Conservation (phyloP, 2,888 invertebrate genomes). For the Salpingus planirostris region DNA sequence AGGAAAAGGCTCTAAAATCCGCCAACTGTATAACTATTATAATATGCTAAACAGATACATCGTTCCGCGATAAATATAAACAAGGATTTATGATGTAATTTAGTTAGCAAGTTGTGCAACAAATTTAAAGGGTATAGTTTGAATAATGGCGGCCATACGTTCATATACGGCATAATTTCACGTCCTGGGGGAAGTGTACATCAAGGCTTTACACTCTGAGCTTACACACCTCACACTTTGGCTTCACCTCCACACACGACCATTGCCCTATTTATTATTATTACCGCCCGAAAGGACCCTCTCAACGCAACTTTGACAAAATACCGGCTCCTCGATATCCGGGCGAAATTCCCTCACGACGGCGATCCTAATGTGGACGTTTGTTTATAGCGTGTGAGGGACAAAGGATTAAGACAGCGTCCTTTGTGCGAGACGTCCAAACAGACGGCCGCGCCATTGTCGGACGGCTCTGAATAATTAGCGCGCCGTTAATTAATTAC, state of each 20-base stretch:
- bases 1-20: too few relatives aligned
- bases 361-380: slow-evolving; percentile 1
- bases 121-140: slow-evolving; percentile 28
- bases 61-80: slow-evolving; percentile 27
- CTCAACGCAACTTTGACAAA: too few relatives aligned
- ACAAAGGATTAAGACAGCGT: slow-evolving; percentile 27
- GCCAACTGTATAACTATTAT: too few relatives aligned
- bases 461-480: slow-evolving; percentile 21
- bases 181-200: slow-evolving; percentile 26
- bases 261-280: too few relatives aligned
- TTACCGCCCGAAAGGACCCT: too few relatives aligned
- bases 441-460: slow-evolving; percentile 9
- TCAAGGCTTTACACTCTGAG: slow-evolving; percentile 18
- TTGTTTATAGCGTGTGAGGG: neutral
- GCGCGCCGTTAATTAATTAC: slow-evolving; percentile 32
- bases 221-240: slow-evolving; percentile 5
- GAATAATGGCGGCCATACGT: slow-evolving; percentile 27
- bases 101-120: slow-evolving; percentile 29
- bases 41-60: slow-evolving; percentile 21
- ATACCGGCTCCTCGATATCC: too few relatives aligned
- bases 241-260: too few relatives aligned
- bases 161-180: slow-evolving; percentile 26
- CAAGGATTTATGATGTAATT: slow-evolving; percentile 30
- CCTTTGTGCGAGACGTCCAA: slow-evolving; percentile 26
- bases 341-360: too few relatives aligned